Conservation (phyloP, 1,140 invertebrate genomes). For the Panonychus citri region DNA sequence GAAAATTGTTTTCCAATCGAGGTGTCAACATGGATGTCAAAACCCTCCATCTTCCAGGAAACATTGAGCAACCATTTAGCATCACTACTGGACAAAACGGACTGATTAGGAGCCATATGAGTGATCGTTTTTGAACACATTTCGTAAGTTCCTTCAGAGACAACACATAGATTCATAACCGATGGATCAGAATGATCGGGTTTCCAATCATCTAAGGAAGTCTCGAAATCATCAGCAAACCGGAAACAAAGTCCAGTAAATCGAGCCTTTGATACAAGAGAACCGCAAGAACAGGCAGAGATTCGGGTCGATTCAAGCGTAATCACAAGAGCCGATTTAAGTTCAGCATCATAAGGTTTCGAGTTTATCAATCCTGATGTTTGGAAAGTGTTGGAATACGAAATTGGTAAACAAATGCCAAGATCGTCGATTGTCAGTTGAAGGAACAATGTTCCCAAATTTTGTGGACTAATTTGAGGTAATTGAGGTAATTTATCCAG, state of each 20-base stretch:
- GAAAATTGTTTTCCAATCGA: constrained; percentile 87
- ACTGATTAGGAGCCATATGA: constrained; percentile 22
- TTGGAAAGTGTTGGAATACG: neutral
- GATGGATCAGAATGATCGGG: constrained; percentile 53
- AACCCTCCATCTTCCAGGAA: constrained; percentile 96
- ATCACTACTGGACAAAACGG: constrained; percentile 32
- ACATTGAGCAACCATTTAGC: constrained; percentile 96
- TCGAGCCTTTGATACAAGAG: constrained; percentile 45
- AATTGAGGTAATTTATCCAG: constrained; percentile 36
- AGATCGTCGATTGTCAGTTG: constrained; percentile 88
- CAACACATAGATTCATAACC: constrained; percentile 83
- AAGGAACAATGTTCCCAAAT: constrained; percentile 68
- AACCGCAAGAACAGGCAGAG: constrained; percentile 59
- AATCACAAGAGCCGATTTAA: constrained; percentile 67
- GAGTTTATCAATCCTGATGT: neutral
- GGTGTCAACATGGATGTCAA: constrained; percentile 85
- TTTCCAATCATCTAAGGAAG: constrained; percentile 88
- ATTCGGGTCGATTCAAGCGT: constrained; percentile 84
- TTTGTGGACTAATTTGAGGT: constrained; percentile 16
- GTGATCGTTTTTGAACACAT: constrained; percentile 75
- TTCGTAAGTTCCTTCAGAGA: constrained; percentile 93
- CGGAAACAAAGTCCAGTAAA: constrained; percentile 49
- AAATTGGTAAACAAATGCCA: constrained; percentile 69
- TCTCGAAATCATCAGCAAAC: constrained; percentile 90
- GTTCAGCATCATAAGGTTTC: constrained; percentile 37